Base-by-base conservation (phyloP, 2,113 vertebrate genomes). In the Thunnus thynnus region DNA sequence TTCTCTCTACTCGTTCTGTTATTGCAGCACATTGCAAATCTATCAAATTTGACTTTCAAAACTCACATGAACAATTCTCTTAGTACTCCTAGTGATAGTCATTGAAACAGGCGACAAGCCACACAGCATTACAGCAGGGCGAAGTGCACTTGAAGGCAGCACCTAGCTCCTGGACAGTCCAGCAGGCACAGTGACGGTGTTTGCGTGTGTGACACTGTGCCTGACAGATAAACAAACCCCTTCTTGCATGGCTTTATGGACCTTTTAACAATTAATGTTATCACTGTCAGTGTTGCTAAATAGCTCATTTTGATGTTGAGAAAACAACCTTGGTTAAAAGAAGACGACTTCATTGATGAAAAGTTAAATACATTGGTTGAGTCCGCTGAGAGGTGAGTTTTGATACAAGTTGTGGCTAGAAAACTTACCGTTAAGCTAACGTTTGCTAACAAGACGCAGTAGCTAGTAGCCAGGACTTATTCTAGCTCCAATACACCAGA, bases 181-280 rank as follows among this genome's bases (percentile, higher is more conserved):
- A 80, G 65, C 72, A 30, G 48, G 67, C 66, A 41, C 44, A 61
- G 55, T 78, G 75, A 80, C 83, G 82, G 76, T 4, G 55, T 41
- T 58, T 46, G 80, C 60, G 56, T 8, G 55, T 46, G 67, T 64
- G 79, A 68, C 83, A 61, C 76, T 32, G 36, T 27, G 46, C 22
- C 65, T 72, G 74, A 76, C 80, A 86, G 47, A 87, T 90, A 93
- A 91, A 92, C 90, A 91, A 91, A 86, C 83, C 78, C 18, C 22
- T n/a, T 50, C 3, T 18, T 44, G 56, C 70, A 47, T 52, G 85
- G 83, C 56, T 80, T 25, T 2, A 0, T 20, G 76, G 61, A 83
- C 64, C 64, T 74, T 54, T 64, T 68, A 9, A 79, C 77, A 3
- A 48, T 47, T 50, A 46, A 30, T 57, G 0, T 2, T 27, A 51